A percentile compares a stretch with the other conserved stretches of the same genome.
These are phyloP conservation scores for Germaria angustata DNA, from an alignment of 2,888 invertebrate genomes.

Conservation along the genomic window DNA sequence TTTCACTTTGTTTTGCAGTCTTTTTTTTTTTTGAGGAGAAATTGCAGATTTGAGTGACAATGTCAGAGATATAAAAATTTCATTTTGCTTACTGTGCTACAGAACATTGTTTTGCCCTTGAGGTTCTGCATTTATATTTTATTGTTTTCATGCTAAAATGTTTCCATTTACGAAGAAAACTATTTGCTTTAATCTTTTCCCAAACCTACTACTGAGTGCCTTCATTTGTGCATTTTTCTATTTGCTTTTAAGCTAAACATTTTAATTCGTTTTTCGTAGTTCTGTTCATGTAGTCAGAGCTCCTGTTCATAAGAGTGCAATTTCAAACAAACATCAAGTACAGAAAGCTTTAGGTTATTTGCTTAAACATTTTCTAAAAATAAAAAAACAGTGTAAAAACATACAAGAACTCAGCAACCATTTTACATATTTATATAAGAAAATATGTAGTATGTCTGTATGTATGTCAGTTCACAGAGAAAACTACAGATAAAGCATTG, in stretches of 20 bases:
- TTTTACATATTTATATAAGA: background rate
- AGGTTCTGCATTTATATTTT: conserved; percentile 2
- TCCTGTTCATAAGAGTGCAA: background rate
- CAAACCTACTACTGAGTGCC: background rate
- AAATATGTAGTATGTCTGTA: background rate
- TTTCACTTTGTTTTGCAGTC: too few species aligned
- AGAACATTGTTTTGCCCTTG: conserved; percentile 1
- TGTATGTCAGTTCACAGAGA: background rate
- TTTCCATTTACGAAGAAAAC: background rate
- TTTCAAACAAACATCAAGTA: background rate
- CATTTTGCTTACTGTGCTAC: background rate
- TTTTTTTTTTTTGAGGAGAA: too few species aligned
- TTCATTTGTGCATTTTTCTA: background rate
- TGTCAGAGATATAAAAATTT: background rate
- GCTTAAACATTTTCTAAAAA: conserved; percentile 36
- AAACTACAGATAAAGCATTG: background rate
- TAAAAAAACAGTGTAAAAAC: background rate
- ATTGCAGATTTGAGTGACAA: conserved; percentile 4
- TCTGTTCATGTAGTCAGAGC: background rate
- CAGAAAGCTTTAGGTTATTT: conserved; percentile 46
- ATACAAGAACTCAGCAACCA: background rate
- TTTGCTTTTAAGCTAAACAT: conserved; percentile 37
- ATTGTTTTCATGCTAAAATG: conserved; percentile 1
- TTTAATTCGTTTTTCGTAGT: conserved; percentile 23
- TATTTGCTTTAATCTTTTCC: conserved; percentile 6